These are phyloP conservation scores for Melanostoma scalare DNA, from an alignment of 2,888 invertebrate species.

Conservation along the genomic window DNA sequence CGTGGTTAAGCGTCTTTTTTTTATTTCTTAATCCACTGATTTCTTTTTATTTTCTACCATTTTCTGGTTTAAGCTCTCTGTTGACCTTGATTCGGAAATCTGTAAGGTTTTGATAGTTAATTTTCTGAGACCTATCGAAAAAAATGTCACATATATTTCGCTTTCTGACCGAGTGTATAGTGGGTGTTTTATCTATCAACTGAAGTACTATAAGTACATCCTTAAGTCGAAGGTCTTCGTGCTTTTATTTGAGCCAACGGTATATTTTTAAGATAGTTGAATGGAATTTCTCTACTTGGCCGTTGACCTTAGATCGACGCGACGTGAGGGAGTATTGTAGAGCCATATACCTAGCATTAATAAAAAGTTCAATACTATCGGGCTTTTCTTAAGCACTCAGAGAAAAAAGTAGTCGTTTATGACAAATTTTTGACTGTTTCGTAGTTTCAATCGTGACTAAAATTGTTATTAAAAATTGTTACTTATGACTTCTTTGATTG, in stretches of 20 bases:
- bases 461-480: no score
- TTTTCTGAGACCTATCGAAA: background rate
- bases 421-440: no score
- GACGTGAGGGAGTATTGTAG: background rate
- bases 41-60: background rate
- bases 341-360: background rate
- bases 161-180: constrained; percentile 5
- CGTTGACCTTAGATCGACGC: background rate
- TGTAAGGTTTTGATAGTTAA: constrained; percentile 9
- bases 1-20: background rate
- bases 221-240: background rate
- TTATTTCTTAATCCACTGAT: background rate
- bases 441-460: no score
- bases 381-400: no score
- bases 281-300: background rate
- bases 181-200: no score
- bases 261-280: background rate
- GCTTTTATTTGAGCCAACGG: background rate
- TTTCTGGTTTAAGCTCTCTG: background rate
- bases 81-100: background rate
- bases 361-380: background rate
- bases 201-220: background rate
- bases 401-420: no score
- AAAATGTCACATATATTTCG: constrained; percentile 2
- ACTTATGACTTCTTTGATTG: no score